A percentile compares a stretch with the other conserved stretches of the same genome.
Evolutionary conservation across 2,797 vertebrate genomes (phyloP).

Genomic region (Emydoidea blandingii): DNA sequence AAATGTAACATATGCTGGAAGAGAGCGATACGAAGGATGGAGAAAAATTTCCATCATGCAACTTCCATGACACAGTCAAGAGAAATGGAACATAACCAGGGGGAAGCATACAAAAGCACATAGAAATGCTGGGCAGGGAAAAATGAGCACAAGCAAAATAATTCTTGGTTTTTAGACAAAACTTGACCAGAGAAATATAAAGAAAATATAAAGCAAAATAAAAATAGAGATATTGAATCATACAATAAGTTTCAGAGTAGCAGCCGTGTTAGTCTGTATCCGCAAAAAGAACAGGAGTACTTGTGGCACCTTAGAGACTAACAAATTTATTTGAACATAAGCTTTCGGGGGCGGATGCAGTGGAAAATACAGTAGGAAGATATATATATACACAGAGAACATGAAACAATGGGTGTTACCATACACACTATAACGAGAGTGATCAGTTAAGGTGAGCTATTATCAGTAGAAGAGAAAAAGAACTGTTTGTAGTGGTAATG

Average conservation of each 20-base stretch:
- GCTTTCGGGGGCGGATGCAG: too few relatives aligned
- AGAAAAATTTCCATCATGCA: neutral
- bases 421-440: too few relatives aligned
- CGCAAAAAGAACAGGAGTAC: too few relatives aligned
- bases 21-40: neutral
- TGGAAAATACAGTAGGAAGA: too few relatives aligned
- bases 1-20: neutral
- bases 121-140: neutral
- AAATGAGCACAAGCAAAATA: neutral
- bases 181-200: neutral
- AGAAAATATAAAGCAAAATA: neutral
- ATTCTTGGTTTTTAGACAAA: neutral
- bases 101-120: neutral
- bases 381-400: too few relatives aligned
- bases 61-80: neutral
- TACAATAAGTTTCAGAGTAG: neutral
- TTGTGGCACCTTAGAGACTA: too few relatives aligned
- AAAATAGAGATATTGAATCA: neutral
- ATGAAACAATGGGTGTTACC: too few relatives aligned
- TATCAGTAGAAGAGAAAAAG: too few relatives aligned
- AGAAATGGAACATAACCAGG: neutral
- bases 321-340: too few relatives aligned
- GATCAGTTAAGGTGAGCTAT: too few relatives aligned
- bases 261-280: too few relatives aligned
- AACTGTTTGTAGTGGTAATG: too few relatives aligned